Evolutionary conservation across 2,888 invertebrate genomes (phyloP).

Genomic region (Phasia obesa): DNA sequence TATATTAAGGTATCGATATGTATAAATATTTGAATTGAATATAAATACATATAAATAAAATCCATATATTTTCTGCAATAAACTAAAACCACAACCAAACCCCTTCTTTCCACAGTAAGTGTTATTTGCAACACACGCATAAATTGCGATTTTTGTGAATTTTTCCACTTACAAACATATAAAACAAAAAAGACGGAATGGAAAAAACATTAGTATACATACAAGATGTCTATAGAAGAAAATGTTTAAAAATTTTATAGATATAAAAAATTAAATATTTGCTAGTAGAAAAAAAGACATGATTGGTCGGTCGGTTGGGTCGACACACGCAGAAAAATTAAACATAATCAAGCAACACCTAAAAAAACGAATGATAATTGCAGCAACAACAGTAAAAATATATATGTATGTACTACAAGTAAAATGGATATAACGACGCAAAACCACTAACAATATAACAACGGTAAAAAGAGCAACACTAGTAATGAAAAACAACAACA

Average conservation of each 20-base stretch:
- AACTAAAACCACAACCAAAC: not conserved
- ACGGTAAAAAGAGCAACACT: constrained; percentile 50
- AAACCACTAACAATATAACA: constrained; percentile 21
- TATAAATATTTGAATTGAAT: too few relatives aligned
- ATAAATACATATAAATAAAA: too few relatives aligned
- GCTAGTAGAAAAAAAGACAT: constrained; percentile 32
- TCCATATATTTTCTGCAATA: not conserved
- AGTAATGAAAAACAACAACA: constrained; percentile 42
- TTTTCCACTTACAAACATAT: constrained; percentile 20
- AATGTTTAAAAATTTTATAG: not conserved
- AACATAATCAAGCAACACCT: constrained; percentile 51
- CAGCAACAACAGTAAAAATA: constrained; percentile 18
- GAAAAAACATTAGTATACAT: constrained; percentile 53
- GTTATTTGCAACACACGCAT: constrained; percentile 53
- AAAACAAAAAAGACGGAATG: constrained; percentile 16
- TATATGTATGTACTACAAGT: too few relatives aligned
- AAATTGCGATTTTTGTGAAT: constrained; percentile 37
- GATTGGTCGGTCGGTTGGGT: constrained; percentile 20
- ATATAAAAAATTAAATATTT: not conserved
- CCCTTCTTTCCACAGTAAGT: constrained; percentile 1
- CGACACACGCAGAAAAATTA: constrained; percentile 23
- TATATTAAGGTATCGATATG: too few relatives aligned
- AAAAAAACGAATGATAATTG: constrained; percentile 40
- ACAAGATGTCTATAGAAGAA: constrained; percentile 34
- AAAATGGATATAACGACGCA: constrained; percentile 19